Evolutionary conservation across 2,797 vertebrate genomes (phyloP).

Genomic region (Synanceia verrucosa): DNA sequence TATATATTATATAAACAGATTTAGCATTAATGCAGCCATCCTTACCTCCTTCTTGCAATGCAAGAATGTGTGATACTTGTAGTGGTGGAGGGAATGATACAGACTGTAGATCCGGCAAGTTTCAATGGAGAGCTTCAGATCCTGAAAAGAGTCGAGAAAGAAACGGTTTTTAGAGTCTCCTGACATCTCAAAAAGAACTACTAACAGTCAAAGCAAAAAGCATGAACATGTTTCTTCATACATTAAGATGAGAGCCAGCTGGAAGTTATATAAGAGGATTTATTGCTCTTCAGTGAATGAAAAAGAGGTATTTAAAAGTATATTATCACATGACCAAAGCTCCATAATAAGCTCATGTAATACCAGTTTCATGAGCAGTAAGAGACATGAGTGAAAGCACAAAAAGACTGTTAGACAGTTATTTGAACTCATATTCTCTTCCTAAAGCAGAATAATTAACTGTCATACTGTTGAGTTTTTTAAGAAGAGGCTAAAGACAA

Average conservation of each 20-base stretch:
- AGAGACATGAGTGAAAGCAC: too few relatives aligned
- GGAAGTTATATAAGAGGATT: neutral
- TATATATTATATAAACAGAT: too few relatives aligned
- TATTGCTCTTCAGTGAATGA: too few relatives aligned
- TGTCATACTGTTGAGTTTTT: too few relatives aligned
- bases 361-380: too few relatives aligned
- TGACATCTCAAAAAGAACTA: neutral
- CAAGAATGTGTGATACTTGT: slow-evolving; percentile 95
- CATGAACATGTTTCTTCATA: neutral
- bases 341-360: too few relatives aligned
- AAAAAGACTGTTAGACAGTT: too few relatives aligned
- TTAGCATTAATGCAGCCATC: neutral
- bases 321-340: too few relatives aligned
- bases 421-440: too few relatives aligned
- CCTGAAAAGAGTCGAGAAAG: slow-evolving; percentile 67
- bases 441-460: too few relatives aligned
- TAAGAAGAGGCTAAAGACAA: too few relatives aligned
- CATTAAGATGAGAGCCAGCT: neutral
- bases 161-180: neutral
- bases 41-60: slow-evolving; percentile 93
- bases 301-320: too few relatives aligned
- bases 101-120: slow-evolving; percentile 88
- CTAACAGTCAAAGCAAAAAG: neutral
- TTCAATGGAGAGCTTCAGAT: slow-evolving; percentile 89
- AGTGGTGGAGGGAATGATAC: slow-evolving; percentile 93